Conservation (phyloP, 2,797 vertebrate species). For the Rhinophrynus dorsalis region DNA sequence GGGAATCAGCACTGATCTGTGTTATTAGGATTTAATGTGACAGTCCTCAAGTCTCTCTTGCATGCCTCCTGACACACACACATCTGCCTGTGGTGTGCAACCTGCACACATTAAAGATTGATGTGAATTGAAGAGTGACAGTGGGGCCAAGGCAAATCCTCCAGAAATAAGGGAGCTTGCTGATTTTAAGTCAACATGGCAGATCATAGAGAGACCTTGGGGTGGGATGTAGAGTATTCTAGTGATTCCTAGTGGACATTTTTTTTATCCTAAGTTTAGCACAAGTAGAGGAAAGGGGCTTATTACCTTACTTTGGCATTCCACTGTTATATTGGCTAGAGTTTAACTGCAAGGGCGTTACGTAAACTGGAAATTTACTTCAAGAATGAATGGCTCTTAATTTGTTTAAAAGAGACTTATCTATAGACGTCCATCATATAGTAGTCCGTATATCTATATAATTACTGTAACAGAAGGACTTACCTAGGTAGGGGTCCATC, state of each 20-base stretch:
- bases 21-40: constrained; percentile 24
- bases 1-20: not conserved
- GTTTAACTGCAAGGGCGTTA: no score
- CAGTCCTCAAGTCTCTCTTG: not conserved
- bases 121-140: constrained; percentile 24
- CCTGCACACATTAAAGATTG: constrained; percentile 37
- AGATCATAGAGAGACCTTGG: constrained; percentile 15
- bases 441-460: no score
- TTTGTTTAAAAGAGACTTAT: no score
- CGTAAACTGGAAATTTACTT: no score
- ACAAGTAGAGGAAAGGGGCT: no score
- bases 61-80: not conserved
- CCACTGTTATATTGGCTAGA: no score
- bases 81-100: constrained; percentile 3
- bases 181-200: constrained; percentile 47
- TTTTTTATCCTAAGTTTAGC: not conserved
- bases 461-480: no score
- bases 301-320: no score
- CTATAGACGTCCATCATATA: no score
- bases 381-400: no score
- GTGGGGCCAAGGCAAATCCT: not conserved
- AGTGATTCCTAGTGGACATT: not conserved
- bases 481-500: no score
- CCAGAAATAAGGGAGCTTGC: constrained; percentile 6
- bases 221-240: constrained; percentile 12